phyloP scores from a whole-genome alignment of 2,888 invertebrate genomes.

The Lasioglossum oenotherae region DNA sequence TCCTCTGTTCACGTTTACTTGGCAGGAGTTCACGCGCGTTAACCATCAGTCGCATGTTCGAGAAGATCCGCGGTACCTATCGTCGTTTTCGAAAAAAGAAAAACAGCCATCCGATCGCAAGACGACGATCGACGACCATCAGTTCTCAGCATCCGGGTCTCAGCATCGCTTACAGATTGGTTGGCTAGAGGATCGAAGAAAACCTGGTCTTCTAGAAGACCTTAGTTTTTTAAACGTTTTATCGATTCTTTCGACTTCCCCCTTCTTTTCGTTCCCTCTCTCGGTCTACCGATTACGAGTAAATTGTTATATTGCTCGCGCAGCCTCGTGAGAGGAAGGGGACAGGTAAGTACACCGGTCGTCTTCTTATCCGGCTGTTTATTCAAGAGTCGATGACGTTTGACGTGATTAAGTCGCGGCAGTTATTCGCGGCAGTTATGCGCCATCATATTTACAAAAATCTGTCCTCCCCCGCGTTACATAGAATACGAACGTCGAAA shows the following conservation, averaged over 20 bases:
- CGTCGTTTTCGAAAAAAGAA: constrained; percentile 12
- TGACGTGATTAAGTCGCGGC: constrained; percentile 50
- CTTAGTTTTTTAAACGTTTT: constrained; percentile 50
- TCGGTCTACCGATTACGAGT: constrained; percentile 71
- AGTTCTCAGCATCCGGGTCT: constrained; percentile 20
- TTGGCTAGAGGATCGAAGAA: neutral
- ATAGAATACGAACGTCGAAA: constrained; percentile 57
- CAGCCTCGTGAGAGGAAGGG: constrained; percentile 60
- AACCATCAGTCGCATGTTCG: constrained; percentile 47
- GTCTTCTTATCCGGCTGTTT: constrained; percentile 2
- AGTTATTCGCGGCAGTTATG: neutral
- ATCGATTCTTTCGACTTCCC: neutral
- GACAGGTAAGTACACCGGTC: neutral
- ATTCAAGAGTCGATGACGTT: constrained; percentile 34
- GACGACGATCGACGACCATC: constrained; percentile 21
- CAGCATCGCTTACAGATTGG: constrained; percentile 13
- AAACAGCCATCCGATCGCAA: constrained; percentile 7
- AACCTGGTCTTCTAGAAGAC: constrained; percentile 32
- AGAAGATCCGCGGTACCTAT: constrained; percentile 30
- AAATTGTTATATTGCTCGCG: constrained; percentile 71
- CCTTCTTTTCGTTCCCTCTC: constrained; percentile 41
- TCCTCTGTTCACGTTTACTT: constrained; percentile 57
- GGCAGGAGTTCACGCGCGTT: constrained; percentile 77
- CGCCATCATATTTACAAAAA: constrained; percentile 71
- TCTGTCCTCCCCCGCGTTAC: constrained; percentile 52